Percentiles rank a stretch among this genome's conserved stretches.
Conservation (phyloP, 1,140 invertebrate species). For the Meteorus sp. region DNA sequence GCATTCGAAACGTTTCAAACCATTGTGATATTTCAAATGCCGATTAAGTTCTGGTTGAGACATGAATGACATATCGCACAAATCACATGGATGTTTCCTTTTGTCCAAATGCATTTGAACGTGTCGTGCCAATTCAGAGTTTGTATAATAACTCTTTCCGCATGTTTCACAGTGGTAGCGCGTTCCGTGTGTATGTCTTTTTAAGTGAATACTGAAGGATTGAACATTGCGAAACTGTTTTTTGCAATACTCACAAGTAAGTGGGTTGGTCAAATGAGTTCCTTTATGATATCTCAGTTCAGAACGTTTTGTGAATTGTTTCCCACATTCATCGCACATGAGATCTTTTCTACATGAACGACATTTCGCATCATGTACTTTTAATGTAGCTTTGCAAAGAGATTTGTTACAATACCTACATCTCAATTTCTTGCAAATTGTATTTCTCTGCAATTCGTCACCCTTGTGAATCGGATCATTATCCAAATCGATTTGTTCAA, state of each 20-base stretch:
- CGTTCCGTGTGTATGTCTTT: conserved; percentile 45
- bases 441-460: conserved; percentile 7
- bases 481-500: no score
- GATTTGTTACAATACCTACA: conserved; percentile 24
- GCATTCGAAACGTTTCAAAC: conserved; percentile 54
- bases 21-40: conserved; percentile 43
- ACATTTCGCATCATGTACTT: conserved; percentile 19
- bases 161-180: conserved; percentile 36
- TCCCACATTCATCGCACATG: conserved; percentile 35
- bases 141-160: conserved; percentile 41
- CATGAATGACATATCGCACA: conserved; percentile 41
- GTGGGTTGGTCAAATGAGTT: conserved; percentile 28
- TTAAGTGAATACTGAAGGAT: conserved; percentile 54
- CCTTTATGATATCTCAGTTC: conserved; percentile 39
- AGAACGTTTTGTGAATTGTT: conserved; percentile 31
- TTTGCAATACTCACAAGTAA: conserved; percentile 46
- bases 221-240: conserved; percentile 51
- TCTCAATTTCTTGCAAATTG: conserved; percentile 5
- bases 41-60: conserved; percentile 43
- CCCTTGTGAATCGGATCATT: not conserved
- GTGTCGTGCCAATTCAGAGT: conserved; percentile 42
- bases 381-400: conserved; percentile 10
- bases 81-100: conserved; percentile 36
- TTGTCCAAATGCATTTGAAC: conserved; percentile 39
- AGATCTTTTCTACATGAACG: not conserved